phyloP scores from a whole-genome alignment of 1,140 invertebrate species.

The Solenopsis fugax region DNA sequence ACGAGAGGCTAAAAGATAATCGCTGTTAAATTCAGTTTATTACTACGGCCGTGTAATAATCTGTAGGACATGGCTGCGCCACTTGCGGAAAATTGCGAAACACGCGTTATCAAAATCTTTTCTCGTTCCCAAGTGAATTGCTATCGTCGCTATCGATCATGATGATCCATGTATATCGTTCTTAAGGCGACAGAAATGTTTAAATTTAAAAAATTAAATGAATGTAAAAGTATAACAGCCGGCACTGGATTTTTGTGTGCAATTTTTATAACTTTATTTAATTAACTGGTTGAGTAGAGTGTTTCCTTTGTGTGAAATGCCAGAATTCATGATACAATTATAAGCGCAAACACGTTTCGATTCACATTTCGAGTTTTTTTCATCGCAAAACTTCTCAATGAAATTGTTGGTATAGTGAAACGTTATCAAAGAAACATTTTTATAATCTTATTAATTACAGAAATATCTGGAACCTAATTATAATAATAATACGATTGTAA shows the following conservation, averaged over 20 bases:
- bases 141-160: constrained; percentile 15
- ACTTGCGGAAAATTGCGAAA: constrained; percentile 31
- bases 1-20: constrained; percentile 24
- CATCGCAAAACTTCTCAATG: too few species aligned
- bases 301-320: too few species aligned
- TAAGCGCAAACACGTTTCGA: too few species aligned
- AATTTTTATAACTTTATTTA: too few species aligned
- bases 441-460: neutral
- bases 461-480: neutral
- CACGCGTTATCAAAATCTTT: constrained; percentile 40
- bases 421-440: neutral
- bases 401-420: too few species aligned
- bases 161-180: neutral
- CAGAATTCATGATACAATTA: too few species aligned
- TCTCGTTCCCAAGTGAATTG: neutral
- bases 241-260: too few species aligned
- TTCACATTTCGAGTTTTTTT: too few species aligned
- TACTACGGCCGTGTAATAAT: constrained; percentile 35
- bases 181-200: too few species aligned
- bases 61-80: neutral
- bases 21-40: constrained; percentile 43
- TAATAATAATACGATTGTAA: neutral
- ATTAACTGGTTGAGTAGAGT: too few species aligned
- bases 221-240: too few species aligned
- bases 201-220: too few species aligned